Conservation (phyloP, 2,888 invertebrate genomes). For the Serripes groenlandicus region DNA sequence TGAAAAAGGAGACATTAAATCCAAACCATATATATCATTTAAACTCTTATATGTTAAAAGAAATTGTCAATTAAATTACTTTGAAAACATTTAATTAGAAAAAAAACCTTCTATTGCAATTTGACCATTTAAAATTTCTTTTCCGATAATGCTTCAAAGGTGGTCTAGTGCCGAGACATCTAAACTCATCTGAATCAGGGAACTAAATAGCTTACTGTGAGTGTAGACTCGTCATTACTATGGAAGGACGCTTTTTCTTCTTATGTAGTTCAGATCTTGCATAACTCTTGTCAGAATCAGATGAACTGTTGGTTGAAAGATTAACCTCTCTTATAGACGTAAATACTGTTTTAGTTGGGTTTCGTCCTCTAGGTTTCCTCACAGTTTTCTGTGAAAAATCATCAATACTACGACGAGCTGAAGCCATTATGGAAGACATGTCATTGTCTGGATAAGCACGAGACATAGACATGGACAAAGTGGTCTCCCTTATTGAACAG, state of each 20-base stretch:
- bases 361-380: neutral
- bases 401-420: slow-evolving; percentile 72
- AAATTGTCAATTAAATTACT: too few relatives aligned
- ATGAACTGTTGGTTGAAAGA: slow-evolving; percentile 2
- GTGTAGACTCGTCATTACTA: slow-evolving; percentile 81
- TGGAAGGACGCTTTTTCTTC: slow-evolving; percentile 67
- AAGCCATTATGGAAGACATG: slow-evolving; percentile 55
- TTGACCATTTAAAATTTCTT: too few relatives aligned
- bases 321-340: slow-evolving; percentile 28
- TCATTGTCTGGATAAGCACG: slow-evolving; percentile 69
- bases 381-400: slow-evolving; percentile 66
- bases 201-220: slow-evolving; percentile 79
- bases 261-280: slow-evolving; percentile 17
- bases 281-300: slow-evolving; percentile 66
- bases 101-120: too few relatives aligned
- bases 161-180: too few relatives aligned
- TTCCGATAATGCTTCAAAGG: too few relatives aligned
- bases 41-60: too few relatives aligned
- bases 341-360: neutral
- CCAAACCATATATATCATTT: too few relatives aligned
- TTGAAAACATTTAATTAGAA: too few relatives aligned
- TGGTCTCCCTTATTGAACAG: slow-evolving; percentile 63
- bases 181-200: too few relatives aligned
- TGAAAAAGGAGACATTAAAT: too few relatives aligned
- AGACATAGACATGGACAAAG: slow-evolving; percentile 75